These are phyloP conservation scores for Microplitis mediator DNA, from an alignment of 1,140 invertebrate species.

Conservation along the genomic window DNA sequence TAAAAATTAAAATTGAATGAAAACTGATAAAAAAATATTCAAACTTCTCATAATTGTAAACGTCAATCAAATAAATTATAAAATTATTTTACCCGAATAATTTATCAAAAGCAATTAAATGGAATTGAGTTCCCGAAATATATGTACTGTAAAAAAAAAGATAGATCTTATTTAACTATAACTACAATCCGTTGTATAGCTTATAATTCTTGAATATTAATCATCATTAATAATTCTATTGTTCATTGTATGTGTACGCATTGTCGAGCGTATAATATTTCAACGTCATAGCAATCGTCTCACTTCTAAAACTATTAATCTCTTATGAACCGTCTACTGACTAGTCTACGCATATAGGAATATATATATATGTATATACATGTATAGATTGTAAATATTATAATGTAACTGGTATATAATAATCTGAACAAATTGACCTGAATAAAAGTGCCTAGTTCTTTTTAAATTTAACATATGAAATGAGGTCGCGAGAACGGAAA, in stretches of 20 bases:
- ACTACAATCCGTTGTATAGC: too few species aligned
- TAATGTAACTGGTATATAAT: too few species aligned
- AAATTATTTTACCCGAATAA: too few species aligned
- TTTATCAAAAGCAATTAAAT: not conserved
- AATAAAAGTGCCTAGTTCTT: not conserved
- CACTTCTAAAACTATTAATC: not conserved
- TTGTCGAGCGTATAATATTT: not conserved
- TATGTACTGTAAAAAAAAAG: too few species aligned
- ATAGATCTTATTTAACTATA: too few species aligned
- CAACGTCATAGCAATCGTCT: not conserved
- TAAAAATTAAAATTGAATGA: too few species aligned
- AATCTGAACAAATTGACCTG: not conserved
- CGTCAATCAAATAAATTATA: too few species aligned
- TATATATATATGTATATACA: not conserved
- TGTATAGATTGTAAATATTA: not conserved
- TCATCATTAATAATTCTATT: too few species aligned
- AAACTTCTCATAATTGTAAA: too few species aligned
- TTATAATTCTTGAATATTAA: too few species aligned
- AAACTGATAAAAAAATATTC: too few species aligned
- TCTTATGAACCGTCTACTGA: not conserved
- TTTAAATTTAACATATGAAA: slow-evolving; percentile 9
- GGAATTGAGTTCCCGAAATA: not conserved
- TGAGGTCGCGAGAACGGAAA: slow-evolving; percentile 1
- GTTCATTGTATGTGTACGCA: too few species aligned
- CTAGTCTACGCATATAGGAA: not conserved